Evolutionary conservation across 2,797 vertebrate genomes (phyloP).

Genomic region (Brachymystax lenok): DNA sequence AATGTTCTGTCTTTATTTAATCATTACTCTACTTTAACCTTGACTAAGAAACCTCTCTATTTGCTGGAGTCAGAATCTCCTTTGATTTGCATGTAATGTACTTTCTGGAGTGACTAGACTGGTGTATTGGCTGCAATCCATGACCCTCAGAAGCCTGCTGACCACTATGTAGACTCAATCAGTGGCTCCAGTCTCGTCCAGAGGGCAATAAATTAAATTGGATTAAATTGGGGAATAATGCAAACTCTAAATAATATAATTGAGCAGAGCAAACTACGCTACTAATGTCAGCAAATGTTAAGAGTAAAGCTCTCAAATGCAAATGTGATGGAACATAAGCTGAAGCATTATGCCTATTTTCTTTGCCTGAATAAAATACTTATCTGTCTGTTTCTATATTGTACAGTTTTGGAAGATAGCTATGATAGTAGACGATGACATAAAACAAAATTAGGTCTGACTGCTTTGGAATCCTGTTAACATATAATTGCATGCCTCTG

Average conservation of each 20-base stretch:
- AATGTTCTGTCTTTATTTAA: slow-evolving; percentile 3
- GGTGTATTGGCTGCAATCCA: slow-evolving; percentile 23
- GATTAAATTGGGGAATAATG: slow-evolving; percentile 44
- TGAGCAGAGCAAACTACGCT: slow-evolving; percentile 24
- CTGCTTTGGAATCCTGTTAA: slow-evolving; percentile 18
- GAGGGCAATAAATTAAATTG: slow-evolving; percentile 41
- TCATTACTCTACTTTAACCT: slow-evolving; percentile 16
- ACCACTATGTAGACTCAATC: slow-evolving; percentile 33
- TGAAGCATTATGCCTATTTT: slow-evolving; percentile 9
- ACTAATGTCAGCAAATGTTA: slow-evolving; percentile 1
- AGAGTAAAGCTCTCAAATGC: neutral
- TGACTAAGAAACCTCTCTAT: slow-evolving; percentile 21
- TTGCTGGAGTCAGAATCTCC: slow-evolving; percentile 3
- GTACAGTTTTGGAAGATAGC: slow-evolving; percentile 22
- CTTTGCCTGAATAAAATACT: slow-evolving; percentile 16
- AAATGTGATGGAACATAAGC: neutral
- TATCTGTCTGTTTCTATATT: slow-evolving; percentile 41
- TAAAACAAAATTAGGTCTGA: slow-evolving; percentile 37
- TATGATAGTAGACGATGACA: slow-evolving; percentile 37
- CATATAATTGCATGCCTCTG: slow-evolving; percentile 30
- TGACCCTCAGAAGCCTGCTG: slow-evolving; percentile 33
- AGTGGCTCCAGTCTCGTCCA: slow-evolving; percentile 34
- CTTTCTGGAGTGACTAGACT: slow-evolving; percentile 20
- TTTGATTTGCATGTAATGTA: slow-evolving; percentile 27
- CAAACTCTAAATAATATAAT: slow-evolving; percentile 43